A percentile compares a stretch with the other conserved stretches of the same genome.
Evolutionary conservation across 1,140 invertebrate genomes (phyloP).

Genomic region (Calephelis virginiensis): DNA sequence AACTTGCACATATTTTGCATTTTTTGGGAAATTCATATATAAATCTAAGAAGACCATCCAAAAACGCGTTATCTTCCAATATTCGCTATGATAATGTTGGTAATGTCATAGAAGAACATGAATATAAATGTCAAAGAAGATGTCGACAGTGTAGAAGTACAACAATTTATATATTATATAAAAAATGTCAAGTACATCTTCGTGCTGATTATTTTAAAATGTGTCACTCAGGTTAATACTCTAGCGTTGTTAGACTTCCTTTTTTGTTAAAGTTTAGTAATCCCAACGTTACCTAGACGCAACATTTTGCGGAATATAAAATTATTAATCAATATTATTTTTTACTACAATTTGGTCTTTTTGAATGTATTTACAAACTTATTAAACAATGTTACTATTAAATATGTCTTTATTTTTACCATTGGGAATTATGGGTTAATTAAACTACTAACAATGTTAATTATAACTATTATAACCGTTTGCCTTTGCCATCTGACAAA

Average conservation of each 20-base stretch:
- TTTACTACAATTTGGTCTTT: no score
- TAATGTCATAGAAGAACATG: slow-evolving; percentile 2
- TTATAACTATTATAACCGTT: no score
- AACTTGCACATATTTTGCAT: slow-evolving; percentile 20
- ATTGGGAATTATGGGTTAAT: neutral
- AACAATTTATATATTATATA: slow-evolving; percentile 10
- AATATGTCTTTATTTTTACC: slow-evolving; percentile 18
- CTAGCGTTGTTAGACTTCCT: neutral
- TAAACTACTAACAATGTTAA: no score
- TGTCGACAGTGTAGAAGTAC: slow-evolving; percentile 14
- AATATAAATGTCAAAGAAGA: slow-evolving; percentile 16
- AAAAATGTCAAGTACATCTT: slow-evolving; percentile 21
- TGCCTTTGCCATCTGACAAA: no score
- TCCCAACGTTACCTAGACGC: no score
- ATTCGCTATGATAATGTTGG: slow-evolving; percentile 9
- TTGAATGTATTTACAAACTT: neutral
- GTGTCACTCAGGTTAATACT: slow-evolving; percentile 17
- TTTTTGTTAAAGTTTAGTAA: no score
- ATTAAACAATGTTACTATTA: neutral
- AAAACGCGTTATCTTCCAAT: slow-evolving; percentile 20
- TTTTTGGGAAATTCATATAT: slow-evolving; percentile 23
- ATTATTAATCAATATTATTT: no score
- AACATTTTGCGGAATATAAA: no score
- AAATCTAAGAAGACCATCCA: slow-evolving; percentile 21
- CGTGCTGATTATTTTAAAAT: slow-evolving; percentile 18